Evolutionary conservation across 1,140 invertebrate genomes (phyloP).

Genomic region (Theocolax elegans): DNA sequence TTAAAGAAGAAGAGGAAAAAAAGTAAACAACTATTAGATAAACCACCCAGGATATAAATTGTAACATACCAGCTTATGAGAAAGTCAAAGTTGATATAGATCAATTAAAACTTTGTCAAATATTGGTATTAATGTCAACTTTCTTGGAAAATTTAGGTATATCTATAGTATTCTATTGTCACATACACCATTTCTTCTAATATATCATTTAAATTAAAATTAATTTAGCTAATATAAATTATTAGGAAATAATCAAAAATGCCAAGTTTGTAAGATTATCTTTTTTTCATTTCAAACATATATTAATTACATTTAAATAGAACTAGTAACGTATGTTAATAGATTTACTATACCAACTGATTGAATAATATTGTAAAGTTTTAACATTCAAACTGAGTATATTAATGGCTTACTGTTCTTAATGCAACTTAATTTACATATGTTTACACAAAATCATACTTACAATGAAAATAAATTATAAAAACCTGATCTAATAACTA

Average conservation of each 20-base stretch:
- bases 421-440: conserved; percentile 14
- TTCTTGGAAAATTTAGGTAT: conserved; percentile 83
- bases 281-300: neutral
- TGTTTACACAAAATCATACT: no score
- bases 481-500: no score
- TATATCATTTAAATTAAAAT: neutral
- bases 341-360: no score
- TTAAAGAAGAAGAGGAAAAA: conserved; percentile 74
- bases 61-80: conserved; percentile 66
- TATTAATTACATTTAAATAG: neutral
- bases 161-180: conserved; percentile 48
- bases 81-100: conserved; percentile 80
- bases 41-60: conserved; percentile 63
- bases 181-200: neutral
- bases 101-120: conserved; percentile 78
- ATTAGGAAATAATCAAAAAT: neutral
- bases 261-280: neutral
- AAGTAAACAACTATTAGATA: conserved; percentile 69
- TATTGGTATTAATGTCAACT: conserved; percentile 85
- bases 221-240: neutral
- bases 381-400: neutral
- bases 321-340: neutral
- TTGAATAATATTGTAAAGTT: neutral
- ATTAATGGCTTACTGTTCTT: neutral
- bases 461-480: no score